Conservation (phyloP, 1,140 invertebrate genomes). For the Goniozus legneri region DNA sequence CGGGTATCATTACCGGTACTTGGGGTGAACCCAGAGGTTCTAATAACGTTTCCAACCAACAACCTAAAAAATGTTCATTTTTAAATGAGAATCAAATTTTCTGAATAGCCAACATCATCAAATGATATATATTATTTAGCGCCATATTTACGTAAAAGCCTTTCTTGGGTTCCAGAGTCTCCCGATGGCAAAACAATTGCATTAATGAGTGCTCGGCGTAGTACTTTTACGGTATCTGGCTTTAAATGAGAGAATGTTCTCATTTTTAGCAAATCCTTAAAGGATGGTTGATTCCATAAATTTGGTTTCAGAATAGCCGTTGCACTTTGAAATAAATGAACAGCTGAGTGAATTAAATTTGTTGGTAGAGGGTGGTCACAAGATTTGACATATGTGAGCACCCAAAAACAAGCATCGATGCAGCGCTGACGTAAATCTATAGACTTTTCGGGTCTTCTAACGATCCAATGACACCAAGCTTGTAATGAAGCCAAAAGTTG, state of each 20-base stretch:
- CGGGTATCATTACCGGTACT: no score
- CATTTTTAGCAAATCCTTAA: constrained; percentile 51
- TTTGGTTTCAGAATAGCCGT: constrained; percentile 58
- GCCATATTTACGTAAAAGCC: constrained; percentile 33
- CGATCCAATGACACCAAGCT: constrained; percentile 65
- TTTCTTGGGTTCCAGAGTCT: constrained; percentile 32
- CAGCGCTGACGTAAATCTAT: constrained; percentile 39
- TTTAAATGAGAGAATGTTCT: constrained; percentile 50
- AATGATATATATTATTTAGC: neutral
- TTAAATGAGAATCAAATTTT: no score
- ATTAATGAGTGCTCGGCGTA: constrained; percentile 43
- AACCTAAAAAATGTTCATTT: no score
- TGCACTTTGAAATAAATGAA: constrained; percentile 60
- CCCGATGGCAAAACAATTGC: constrained; percentile 41
- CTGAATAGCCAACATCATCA: no score
- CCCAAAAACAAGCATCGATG: constrained; percentile 40
- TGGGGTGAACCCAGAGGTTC: constrained; percentile 33
- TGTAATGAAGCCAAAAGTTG: constrained; percentile 66
- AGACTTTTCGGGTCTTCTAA: constrained; percentile 39
- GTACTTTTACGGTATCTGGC: constrained; percentile 43
- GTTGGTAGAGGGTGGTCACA: constrained; percentile 37
- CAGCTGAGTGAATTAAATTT: constrained; percentile 60
- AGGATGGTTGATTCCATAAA: constrained; percentile 52
- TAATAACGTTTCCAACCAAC: constrained; percentile 34
- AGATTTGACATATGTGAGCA: constrained; percentile 26